phyloP scores from a whole-genome alignment of 2,113 vertebrate genomes.

The Euleptes europaea region DNA sequence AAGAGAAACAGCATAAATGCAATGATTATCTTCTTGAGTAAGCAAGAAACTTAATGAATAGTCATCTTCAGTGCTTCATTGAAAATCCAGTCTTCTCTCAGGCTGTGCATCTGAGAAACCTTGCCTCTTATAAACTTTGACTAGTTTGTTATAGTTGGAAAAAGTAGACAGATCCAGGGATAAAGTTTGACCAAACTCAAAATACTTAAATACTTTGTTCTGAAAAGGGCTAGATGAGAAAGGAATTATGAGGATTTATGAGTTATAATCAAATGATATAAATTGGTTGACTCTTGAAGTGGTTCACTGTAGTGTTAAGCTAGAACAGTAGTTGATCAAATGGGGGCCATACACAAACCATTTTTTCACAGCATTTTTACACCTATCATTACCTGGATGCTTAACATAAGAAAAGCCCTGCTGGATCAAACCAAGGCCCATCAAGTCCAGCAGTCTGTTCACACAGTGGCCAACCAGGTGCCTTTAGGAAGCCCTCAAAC shows the following conservation, averaged over 20 bases:
- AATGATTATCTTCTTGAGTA: background rate
- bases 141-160: background rate
- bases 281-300: background rate
- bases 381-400: background rate
- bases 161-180: background rate
- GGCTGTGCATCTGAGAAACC: background rate
- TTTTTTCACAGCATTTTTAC: background rate
- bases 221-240: background rate
- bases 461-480: too few species aligned
- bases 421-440: too few species aligned
- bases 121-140: background rate
- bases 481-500: too few species aligned
- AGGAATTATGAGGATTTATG: background rate
- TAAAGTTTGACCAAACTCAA: background rate
- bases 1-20: background rate
- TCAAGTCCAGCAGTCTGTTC: too few species aligned
- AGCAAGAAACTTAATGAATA: background rate
- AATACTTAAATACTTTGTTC: background rate
- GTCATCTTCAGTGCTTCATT: background rate
- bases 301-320: background rate
- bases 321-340: background rate
- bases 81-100: background rate
- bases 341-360: background rate
- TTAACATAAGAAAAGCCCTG: too few species aligned
- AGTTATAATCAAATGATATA: background rate